Percentiles rank a stretch among this genome's conserved stretches.
Evolutionary conservation across 2,888 invertebrate genomes (phyloP).

Genomic region (Lochmaea crataegi): DNA sequence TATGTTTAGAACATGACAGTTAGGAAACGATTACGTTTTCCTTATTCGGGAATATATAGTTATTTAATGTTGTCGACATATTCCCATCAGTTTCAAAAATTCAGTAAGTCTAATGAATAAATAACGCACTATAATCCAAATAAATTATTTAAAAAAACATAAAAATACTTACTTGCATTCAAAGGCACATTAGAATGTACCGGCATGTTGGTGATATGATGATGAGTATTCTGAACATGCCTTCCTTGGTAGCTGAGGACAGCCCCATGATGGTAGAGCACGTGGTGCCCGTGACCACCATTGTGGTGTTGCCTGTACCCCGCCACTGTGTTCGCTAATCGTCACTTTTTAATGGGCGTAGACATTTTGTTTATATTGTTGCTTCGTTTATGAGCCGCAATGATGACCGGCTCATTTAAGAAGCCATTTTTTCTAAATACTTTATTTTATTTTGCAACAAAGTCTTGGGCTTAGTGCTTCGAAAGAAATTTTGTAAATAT

Average conservation of each 20-base stretch:
- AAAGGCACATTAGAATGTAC: constrained; percentile 60
- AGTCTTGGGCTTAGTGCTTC: background rate
- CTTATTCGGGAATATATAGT: too few relatives aligned
- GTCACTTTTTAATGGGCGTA: constrained; percentile 50
- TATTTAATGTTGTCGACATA: too few relatives aligned
- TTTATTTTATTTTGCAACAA: background rate
- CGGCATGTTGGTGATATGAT: constrained; percentile 57
- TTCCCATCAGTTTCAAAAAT: too few relatives aligned
- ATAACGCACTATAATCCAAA: too few relatives aligned
- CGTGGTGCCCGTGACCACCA: constrained; percentile 62
- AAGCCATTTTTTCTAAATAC: constrained; percentile 11
- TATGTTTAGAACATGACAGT: background rate
- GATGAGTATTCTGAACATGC: constrained; percentile 59
- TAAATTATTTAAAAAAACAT: background rate
- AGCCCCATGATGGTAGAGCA: constrained; percentile 62
- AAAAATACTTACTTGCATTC: constrained; percentile 63
- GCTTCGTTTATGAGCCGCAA: constrained; percentile 13
- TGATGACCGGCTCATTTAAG: constrained; percentile 20
- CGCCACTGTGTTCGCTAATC: constrained; percentile 61
- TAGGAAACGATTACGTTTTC: background rate
- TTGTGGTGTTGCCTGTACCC: constrained; percentile 63
- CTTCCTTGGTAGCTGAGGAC: constrained; percentile 62
- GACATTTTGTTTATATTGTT: constrained; percentile 34
- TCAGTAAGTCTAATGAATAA: too few relatives aligned
- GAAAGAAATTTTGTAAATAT: background rate